These are phyloP conservation scores for Bombus ignitus DNA, from an alignment of 1,140 invertebrate genomes.

Conservation along the genomic window DNA sequence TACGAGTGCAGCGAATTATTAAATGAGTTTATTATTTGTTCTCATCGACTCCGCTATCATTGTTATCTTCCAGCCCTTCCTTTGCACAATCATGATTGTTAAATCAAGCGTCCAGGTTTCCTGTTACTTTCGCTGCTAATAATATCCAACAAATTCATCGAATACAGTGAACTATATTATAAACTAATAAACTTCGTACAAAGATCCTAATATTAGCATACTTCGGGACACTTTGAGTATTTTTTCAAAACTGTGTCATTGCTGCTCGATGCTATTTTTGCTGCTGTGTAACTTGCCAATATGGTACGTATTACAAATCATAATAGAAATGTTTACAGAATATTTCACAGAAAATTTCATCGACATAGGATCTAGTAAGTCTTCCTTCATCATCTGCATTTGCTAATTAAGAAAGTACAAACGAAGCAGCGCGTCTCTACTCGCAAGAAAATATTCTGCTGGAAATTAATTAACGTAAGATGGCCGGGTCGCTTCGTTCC, in stretches of 20 bases:
- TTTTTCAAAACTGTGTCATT: conserved; percentile 4
- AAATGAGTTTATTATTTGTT: conserved; percentile 3
- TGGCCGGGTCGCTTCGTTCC: not conserved
- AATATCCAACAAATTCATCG: conserved; percentile 10
- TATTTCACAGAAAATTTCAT: too few species aligned
- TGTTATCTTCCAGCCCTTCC: not conserved
- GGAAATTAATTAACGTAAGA: conserved; percentile 27
- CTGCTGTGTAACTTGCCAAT: not conserved
- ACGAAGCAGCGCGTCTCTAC: too few species aligned
- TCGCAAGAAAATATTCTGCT: not conserved
- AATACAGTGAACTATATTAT: not conserved
- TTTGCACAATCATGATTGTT: not conserved
- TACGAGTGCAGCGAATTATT: not conserved
- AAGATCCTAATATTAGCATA: conserved; percentile 10
- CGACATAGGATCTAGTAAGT: too few species aligned
- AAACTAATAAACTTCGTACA: conserved; percentile 34
- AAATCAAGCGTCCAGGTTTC: not conserved
- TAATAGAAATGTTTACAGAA: too few species aligned
- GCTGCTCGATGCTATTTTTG: not conserved
- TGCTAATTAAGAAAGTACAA: not conserved
- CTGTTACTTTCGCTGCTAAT: conserved; percentile 11
- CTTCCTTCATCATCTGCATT: not conserved
- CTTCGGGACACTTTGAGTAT: not conserved
- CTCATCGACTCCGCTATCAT: not conserved
- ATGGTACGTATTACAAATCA: too few species aligned